Conservation (phyloP, 2,113 vertebrate species). For the Pterocles orientalis region DNA sequence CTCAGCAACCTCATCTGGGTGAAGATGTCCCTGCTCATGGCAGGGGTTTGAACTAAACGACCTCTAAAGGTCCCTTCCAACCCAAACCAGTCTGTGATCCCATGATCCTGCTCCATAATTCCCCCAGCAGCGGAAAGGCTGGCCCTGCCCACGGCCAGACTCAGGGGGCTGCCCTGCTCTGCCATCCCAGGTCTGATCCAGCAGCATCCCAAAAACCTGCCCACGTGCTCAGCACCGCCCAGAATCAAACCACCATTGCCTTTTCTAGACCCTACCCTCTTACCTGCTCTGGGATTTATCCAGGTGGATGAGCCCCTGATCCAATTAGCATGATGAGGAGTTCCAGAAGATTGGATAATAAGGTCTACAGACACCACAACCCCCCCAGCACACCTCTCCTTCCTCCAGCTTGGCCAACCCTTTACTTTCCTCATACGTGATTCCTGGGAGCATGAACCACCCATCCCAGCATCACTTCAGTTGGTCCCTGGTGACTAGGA, state of each 20-base stretch:
- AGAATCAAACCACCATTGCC: neutral
- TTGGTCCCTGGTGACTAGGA: neutral
- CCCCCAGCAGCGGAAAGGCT: neutral
- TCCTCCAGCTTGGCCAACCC: neutral
- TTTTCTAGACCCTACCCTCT: neutral
- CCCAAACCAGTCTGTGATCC: too few species aligned
- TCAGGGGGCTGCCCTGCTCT: neutral
- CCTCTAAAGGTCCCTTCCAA: too few species aligned
- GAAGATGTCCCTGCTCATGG: too few species aligned
- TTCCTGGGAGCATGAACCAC: neutral
- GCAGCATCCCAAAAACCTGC: neutral
- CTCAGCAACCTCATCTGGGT: too few species aligned
- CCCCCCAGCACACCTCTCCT: neutral
- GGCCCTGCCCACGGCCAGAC: rapidly evolving
- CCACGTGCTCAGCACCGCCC: neutral
- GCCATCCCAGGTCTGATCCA: neutral
- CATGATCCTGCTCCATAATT: neutral
- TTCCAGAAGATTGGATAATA: neutral
- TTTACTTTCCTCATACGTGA: neutral
- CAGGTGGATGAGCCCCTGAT: neutral
- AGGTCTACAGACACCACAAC: neutral
- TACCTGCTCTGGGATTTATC: neutral
- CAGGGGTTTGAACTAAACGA: too few species aligned
- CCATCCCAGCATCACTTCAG: neutral
- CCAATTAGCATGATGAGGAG: neutral